Conservation (phyloP, 2,888 invertebrate species). For the Diarsia brunnea region DNA sequence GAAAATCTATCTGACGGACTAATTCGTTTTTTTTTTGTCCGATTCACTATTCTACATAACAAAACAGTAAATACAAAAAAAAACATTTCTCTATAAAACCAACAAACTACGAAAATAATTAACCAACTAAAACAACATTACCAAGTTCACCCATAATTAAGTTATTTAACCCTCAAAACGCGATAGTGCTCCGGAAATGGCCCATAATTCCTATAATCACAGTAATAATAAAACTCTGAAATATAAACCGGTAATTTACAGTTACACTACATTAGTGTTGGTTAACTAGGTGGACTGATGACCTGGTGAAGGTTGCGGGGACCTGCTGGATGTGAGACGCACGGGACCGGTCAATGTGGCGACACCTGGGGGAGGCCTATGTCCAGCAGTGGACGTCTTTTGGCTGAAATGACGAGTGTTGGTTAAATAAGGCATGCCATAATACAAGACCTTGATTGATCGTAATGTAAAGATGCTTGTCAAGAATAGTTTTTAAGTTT, state of each 20-base stretch:
- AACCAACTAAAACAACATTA: constrained; percentile 1
- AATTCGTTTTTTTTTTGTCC: too few relatives aligned
- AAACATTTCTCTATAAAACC: background rate
- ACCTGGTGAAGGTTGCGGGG: too few relatives aligned
- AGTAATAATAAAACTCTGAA: constrained; percentile 40
- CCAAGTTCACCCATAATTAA: constrained; percentile 34
- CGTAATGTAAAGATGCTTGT: background rate
- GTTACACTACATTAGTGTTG: constrained; percentile 6
- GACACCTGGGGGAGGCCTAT: too few relatives aligned
- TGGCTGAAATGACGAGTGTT: too few relatives aligned
- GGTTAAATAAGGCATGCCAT: constrained; percentile 2
- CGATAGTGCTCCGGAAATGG: constrained; percentile 50
- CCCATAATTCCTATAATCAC: constrained; percentile 51
- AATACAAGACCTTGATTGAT: background rate
- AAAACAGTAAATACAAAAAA: background rate
- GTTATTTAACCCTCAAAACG: constrained; percentile 46
- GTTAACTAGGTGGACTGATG: too few relatives aligned
- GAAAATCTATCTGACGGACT: too few relatives aligned
- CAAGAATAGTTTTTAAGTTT: too few relatives aligned
- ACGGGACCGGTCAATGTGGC: too few relatives aligned
- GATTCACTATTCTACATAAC: background rate
- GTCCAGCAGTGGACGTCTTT: too few relatives aligned
- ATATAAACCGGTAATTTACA: constrained; percentile 38
- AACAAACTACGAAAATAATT: background rate
- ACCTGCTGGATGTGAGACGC: too few relatives aligned